These are phyloP conservation scores for Siderastrea siderea DNA, from an alignment of 92 coral and sea anemone species.

Conservation along the genomic window DNA sequence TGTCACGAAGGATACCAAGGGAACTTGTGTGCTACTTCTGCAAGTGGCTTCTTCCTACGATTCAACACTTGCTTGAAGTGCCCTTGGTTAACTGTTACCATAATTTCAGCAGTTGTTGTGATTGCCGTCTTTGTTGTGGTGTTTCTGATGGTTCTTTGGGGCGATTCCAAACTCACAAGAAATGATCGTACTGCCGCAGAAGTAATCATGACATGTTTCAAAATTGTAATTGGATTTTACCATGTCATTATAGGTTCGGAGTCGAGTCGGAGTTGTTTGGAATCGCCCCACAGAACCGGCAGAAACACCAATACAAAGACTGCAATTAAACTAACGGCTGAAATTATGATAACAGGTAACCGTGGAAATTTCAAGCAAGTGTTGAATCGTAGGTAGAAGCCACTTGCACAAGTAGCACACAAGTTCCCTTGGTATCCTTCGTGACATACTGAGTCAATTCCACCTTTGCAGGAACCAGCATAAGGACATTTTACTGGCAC, in stretches of 20 bases:
- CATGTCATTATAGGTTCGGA: too few species aligned
- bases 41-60: slow-evolving; percentile 5
- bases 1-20: slow-evolving; percentile 22
- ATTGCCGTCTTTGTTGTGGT: slow-evolving; percentile 52
- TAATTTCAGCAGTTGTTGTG: slow-evolving; percentile 46
- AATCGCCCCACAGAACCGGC: too few species aligned
- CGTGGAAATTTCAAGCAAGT: slow-evolving; percentile 55
- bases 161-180: too few species aligned
- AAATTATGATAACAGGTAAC: slow-evolving; percentile 18
- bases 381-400: slow-evolving; percentile 39
- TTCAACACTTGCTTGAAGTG: slow-evolving; percentile 55
- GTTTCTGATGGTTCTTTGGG: not conserved
- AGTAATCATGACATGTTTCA: too few species aligned
- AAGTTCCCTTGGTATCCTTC: slow-evolving; percentile 18
- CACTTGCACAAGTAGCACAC: slow-evolving; percentile 34
- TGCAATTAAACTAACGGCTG: slow-evolving; percentile 43
- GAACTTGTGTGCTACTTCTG: slow-evolving; percentile 47
- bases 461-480: slow-evolving; percentile 54
- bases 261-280: too few species aligned
- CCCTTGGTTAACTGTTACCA: slow-evolving; percentile 30
- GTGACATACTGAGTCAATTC: slow-evolving; percentile 48
- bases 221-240: too few species aligned
- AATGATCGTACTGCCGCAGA: too few species aligned
- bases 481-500: slow-evolving; percentile 53
- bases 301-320: slow-evolving; percentile 53